Evolutionary conservation across 2,888 invertebrate species (phyloP).

Genomic region (Seira musarum): DNA sequence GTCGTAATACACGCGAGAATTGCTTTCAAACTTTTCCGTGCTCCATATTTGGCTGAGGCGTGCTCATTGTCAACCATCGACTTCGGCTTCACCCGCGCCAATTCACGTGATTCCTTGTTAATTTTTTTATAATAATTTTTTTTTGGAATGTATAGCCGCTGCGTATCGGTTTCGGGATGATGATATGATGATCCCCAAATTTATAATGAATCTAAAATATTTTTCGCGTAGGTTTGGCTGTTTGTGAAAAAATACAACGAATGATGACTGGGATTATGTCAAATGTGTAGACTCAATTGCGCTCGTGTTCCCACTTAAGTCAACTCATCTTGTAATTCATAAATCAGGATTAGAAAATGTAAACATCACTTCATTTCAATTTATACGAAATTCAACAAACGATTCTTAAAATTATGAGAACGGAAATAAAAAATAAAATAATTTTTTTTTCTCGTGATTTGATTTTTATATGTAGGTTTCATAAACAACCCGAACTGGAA

Average conservation of each 20-base stretch:
- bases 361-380: conserved; percentile 7
- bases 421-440: not conserved
- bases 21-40: not conserved
- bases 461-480: conserved; percentile 61
- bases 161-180: no score
- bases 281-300: not conserved
- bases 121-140: no score
- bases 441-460: not conserved
- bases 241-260: not conserved
- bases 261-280: no score
- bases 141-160: no score
- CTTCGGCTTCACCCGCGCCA: not conserved
- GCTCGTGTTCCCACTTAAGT: conserved; percentile 4
- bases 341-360: not conserved
- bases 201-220: not conserved
- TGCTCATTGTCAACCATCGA: not conserved
- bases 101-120: not conserved
- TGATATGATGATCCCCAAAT: no score
- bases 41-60: not conserved
- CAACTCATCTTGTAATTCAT: not conserved
- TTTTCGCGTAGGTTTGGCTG: not conserved
- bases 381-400: conserved; percentile 1
- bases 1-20: not conserved
- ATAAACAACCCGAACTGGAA: conserved; percentile 65
- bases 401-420: not conserved